A percentile compares a stretch with the other conserved stretches of the same genome.
These are phyloP conservation scores for Gonatopus flavifemur DNA, from an alignment of 1,140 invertebrate species.

Conservation along the genomic window DNA sequence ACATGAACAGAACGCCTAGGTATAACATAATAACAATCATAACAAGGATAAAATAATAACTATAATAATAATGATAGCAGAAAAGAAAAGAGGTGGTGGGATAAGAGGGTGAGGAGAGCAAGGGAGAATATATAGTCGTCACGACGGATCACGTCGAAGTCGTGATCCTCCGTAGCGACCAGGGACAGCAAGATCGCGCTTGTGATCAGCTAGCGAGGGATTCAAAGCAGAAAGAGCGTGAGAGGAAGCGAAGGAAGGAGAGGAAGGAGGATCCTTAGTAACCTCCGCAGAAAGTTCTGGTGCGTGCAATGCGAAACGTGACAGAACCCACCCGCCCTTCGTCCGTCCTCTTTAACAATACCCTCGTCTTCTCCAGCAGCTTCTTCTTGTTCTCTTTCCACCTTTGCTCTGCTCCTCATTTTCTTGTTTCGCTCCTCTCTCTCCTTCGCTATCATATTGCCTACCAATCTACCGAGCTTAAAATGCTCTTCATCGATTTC, in stretches of 20 bases:
- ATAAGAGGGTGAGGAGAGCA: too few species aligned
- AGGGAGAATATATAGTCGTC: conserved; percentile 38
- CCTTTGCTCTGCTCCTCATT: background rate
- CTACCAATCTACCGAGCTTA: too few species aligned
- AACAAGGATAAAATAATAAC: background rate
- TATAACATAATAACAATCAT: too few species aligned
- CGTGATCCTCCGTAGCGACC: conserved; percentile 31
- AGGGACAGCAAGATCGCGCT: conserved; percentile 40
- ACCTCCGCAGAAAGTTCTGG: conserved; percentile 37
- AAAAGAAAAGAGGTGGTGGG: conserved; percentile 11
- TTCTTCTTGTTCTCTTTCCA: conserved; percentile 21
- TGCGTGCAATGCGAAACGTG: conserved; percentile 55
- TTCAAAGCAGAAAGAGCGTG: conserved; percentile 21
- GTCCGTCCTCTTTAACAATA: conserved; percentile 42
- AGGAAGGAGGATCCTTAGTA: conserved; percentile 16
- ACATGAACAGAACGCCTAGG: too few species aligned
- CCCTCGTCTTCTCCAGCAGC: conserved; percentile 27
- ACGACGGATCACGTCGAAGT: conserved; percentile 45
- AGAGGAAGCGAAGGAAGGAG: conserved; percentile 4
- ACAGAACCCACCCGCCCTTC: conserved; percentile 43
- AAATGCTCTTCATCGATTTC: too few species aligned
- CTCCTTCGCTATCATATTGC: conserved; percentile 1
- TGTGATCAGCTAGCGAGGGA: conserved; percentile 41
- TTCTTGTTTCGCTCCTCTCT: conserved; percentile 5
- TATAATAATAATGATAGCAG: conserved; percentile 36